These are phyloP conservation scores for Champsocephalus gunnari DNA, from an alignment of 2,797 vertebrate genomes.

Conservation along the genomic window DNA sequence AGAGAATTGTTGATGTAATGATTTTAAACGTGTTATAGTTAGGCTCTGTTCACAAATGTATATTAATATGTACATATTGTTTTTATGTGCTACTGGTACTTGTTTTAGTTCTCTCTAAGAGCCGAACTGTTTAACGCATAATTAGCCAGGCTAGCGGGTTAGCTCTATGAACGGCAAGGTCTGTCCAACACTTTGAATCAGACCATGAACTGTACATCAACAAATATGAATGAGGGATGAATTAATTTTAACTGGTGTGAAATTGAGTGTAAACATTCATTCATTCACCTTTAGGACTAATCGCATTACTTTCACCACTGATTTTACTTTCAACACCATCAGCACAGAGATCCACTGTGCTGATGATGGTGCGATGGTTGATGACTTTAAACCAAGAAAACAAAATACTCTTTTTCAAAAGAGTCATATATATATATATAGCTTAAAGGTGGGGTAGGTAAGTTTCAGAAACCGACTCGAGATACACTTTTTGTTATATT, in stretches of 20 bases:
- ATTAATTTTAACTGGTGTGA: background rate
- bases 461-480: too few species aligned
- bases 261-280: background rate
- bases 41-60: background rate
- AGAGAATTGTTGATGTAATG: slow-evolving; percentile 30
- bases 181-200: background rate
- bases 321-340: background rate
- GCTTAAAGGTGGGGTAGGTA: too few species aligned
- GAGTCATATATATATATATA: too few species aligned
- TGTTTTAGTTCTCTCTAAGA: background rate
- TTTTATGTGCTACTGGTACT: background rate
- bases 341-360: too few species aligned
- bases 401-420: too few species aligned
- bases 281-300: background rate
- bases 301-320: background rate
- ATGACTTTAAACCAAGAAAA: too few species aligned
- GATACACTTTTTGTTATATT: too few species aligned
- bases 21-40: background rate
- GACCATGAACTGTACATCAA: background rate
- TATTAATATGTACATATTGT: background rate
- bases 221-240: background rate
- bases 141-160: background rate
- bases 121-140: background rate
- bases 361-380: too few species aligned
- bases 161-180: background rate